Percentiles rank a stretch among this genome's conserved stretches.
Conservation (phyloP, 2,113 vertebrate species). For the Fregata magnificens region DNA sequence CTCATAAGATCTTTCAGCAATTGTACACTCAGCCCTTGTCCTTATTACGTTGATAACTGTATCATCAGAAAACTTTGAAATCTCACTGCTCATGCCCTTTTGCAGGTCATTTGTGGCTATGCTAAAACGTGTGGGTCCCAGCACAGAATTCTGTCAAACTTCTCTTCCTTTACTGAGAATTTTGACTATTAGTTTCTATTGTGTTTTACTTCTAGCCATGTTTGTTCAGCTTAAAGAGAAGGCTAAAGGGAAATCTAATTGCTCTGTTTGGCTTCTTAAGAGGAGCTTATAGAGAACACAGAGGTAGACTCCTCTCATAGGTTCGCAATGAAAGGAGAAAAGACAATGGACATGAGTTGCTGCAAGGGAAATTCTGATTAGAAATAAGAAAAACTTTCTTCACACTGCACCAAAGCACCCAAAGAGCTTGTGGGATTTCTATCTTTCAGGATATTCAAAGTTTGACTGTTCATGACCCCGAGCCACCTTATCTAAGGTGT, state of each 20-base stretch:
- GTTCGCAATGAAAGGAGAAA: not conserved
- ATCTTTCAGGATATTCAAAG: not conserved
- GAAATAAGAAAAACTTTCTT: not conserved
- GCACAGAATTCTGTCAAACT: not conserved
- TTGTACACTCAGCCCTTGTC: not conserved
- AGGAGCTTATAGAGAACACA: not conserved
- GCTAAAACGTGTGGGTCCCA: not conserved
- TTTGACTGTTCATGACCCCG: not conserved
- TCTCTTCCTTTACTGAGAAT: not conserved
- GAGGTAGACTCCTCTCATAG: not conserved
- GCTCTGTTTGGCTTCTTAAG: not conserved
- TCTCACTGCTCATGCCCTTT: not conserved
- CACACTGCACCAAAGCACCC: not conserved
- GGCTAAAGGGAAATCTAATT: not conserved
- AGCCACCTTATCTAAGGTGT: not conserved
- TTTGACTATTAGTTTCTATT: not conserved
- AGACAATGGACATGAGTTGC: not conserved
- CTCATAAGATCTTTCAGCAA: not conserved
- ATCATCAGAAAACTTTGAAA: not conserved
- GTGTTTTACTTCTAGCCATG: not conserved
- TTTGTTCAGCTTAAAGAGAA: not conserved
- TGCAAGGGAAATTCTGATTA: not conserved
- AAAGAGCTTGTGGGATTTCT: not conserved
- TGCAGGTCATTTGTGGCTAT: not conserved
- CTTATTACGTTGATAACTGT: not conserved